Base-by-base conservation (phyloP, 2,113 vertebrate species). In the Struthidea cinerea region DNA sequence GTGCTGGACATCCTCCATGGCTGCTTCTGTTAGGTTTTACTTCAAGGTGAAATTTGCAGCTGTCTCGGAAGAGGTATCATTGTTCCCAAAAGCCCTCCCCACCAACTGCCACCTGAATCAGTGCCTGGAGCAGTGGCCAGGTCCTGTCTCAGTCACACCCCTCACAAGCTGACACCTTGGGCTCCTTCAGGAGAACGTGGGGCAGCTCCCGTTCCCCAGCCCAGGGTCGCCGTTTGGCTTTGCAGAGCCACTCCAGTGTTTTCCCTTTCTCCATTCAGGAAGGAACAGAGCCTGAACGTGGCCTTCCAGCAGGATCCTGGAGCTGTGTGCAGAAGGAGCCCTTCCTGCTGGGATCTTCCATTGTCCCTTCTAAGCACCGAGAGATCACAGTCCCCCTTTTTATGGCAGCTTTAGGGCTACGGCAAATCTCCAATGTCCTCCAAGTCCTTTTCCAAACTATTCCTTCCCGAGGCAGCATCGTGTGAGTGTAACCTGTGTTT, bases 181-280 rank as follows among this genome's bases (percentile, higher is more conserved):
- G 71, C 86, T 55, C 41, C 41, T 73, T 42, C 75, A 57, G 56
- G 47, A 77, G 14, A 33, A 1, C 0, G 0, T 50, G 23, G 59
- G n/a, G 35, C 65, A 53, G 44, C 33, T 84, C 70, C 84, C 28
- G 2, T 41, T 81, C 32, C 55, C n/a, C 27, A 42, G 75, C 60
- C 26, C 39, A 8, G 35, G 73, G 21, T 55, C 23, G 23, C 46
- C 73, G 53, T 35, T 55, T 64, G 67, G 17, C 81, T 74, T 89
- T 84, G 35, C 4, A 5, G 47, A 52, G 39, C n/a, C 0, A 0
- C 12, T 77, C 60, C 63, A 84, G 19, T 52, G 10, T 74, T 86
- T 92, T 57, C n/a, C 41, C 32, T 60, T 77, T 80, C 23, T 84
- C 50, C 30, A 4, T 11, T 23, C 32, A 27, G 42, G 60, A 50